phyloP scores from a whole-genome alignment of 1,140 invertebrate species.

The Charaxes varanes region DNA sequence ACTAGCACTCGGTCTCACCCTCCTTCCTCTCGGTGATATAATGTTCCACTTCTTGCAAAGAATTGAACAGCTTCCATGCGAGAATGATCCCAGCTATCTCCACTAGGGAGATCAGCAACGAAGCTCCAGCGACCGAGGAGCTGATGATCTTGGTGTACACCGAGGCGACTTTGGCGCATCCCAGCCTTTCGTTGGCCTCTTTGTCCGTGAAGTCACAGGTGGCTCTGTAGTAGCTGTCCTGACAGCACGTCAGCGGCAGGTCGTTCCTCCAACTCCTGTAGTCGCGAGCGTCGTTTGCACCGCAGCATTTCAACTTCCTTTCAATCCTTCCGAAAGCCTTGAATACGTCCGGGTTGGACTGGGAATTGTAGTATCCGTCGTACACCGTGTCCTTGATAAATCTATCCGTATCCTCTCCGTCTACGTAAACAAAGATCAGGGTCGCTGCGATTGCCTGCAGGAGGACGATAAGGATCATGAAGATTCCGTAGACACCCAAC shows the following conservation, averaged over 20 bases:
- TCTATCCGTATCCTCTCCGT: conserved; percentile 56
- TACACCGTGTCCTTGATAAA: conserved; percentile 67
- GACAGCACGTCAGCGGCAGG: conserved; percentile 56
- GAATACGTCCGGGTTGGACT: conserved; percentile 56
- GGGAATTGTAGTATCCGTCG: conserved; percentile 63
- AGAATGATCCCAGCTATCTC: conserved; percentile 53
- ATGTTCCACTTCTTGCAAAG: conserved; percentile 54
- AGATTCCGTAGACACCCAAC: conserved; percentile 51
- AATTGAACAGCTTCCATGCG: conserved; percentile 59
- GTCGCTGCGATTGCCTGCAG: conserved; percentile 51
- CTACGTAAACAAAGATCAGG: conserved; percentile 62
- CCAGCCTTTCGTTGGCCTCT: conserved; percentile 62
- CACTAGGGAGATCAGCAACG: conserved; percentile 47
- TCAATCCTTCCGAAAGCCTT: conserved; percentile 59
- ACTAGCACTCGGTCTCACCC: conserved; percentile 62
- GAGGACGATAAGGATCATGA: conserved; percentile 50
- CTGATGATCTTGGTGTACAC: conserved; percentile 68
- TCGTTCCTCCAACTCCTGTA: conserved; percentile 66
- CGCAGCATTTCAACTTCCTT: conserved; percentile 57
- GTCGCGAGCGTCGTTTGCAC: conserved; percentile 62
- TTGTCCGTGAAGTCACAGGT: conserved; percentile 66
- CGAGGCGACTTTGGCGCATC: conserved; percentile 63
- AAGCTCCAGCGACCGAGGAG: conserved; percentile 57
- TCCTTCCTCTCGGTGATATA: conserved; percentile 63
- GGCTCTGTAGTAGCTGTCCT: conserved; percentile 53